These are phyloP conservation scores for Brachyhypopomus occidentalis DNA, from an alignment of 2,113 vertebrate species.

Conservation along the genomic window DNA sequence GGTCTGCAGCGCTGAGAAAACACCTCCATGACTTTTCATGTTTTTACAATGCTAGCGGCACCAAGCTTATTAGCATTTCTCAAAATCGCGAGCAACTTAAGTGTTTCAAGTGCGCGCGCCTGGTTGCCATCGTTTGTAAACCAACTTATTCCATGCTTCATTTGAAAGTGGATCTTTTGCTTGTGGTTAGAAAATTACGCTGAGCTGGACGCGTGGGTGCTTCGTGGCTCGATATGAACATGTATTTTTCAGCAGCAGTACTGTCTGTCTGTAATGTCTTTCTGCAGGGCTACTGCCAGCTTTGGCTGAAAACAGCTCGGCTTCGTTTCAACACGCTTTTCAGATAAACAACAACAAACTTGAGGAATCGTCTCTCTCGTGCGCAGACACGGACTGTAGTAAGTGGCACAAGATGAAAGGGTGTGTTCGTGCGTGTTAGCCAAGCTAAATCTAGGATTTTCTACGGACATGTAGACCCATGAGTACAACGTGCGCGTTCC, in stretches of 20 bases:
- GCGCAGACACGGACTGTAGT: neutral
- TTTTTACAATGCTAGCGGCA: too few relatives aligned
- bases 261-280: constrained; percentile 43
- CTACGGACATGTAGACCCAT: too few relatives aligned
- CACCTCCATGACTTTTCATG: too few relatives aligned
- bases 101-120: neutral
- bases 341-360: constrained; percentile 51
- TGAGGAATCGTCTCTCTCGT: constrained; percentile 20
- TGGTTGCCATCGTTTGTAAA: constrained; percentile 38
- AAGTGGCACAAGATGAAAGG: constrained; percentile 43
- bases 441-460: neutral
- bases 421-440: constrained; percentile 10
- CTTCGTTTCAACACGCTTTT: constrained; percentile 27
- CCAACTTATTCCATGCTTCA: constrained; percentile 48
- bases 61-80: too few relatives aligned
- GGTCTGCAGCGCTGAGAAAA: too few relatives aligned
- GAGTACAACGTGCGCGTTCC: too few relatives aligned
- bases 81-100: too few relatives aligned
- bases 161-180: neutral
- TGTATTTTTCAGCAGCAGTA: constrained; percentile 47
- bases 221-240: too few relatives aligned
- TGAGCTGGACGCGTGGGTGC: neutral
- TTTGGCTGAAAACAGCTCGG: constrained; percentile 11
- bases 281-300: constrained; percentile 45
- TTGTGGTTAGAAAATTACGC: constrained; percentile 1